Evolutionary conservation across 2,113 vertebrate species (phyloP).

Genomic region (Hippolais icterina): DNA sequence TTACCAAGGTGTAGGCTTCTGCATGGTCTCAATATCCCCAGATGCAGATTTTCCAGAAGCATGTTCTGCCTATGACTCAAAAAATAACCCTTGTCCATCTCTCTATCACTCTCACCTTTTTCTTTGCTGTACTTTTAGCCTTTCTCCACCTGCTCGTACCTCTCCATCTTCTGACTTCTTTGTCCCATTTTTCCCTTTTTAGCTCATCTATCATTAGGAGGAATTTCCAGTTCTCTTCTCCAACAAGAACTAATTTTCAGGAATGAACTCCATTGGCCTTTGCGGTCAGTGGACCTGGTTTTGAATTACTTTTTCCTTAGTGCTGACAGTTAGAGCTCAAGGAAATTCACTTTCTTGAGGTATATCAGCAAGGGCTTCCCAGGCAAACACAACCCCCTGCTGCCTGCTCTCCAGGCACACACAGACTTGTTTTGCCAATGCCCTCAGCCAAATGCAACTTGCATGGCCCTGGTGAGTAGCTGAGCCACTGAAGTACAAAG

Average conservation of each 20-base stretch:
- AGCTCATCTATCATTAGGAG: not conserved
- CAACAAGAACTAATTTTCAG: not conserved
- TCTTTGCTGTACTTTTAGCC: not conserved
- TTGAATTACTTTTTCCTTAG: not conserved
- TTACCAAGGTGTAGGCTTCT: not conserved
- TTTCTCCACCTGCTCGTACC: not conserved
- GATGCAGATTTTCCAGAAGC: not conserved
- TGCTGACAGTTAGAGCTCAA: not conserved
- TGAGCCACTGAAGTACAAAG: not conserved
- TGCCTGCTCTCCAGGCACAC: not conserved
- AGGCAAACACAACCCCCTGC: not conserved
- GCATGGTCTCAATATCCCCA: not conserved
- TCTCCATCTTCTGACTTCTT: not conserved
- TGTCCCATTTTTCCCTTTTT: not conserved
- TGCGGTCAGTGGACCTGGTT: not conserved
- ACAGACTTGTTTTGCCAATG: not conserved
- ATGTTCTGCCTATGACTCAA: accelerated
- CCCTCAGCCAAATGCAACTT: not conserved
- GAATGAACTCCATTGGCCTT: not conserved
- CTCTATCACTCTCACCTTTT: not conserved
- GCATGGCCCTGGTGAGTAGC: not conserved
- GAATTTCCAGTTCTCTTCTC: not conserved
- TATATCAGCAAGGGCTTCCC: not conserved
- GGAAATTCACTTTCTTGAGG: not conserved
- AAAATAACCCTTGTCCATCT: not conserved